Evolutionary conservation across 2,888 invertebrate genomes (phyloP).

Genomic region (Oscheius sp.): DNA sequence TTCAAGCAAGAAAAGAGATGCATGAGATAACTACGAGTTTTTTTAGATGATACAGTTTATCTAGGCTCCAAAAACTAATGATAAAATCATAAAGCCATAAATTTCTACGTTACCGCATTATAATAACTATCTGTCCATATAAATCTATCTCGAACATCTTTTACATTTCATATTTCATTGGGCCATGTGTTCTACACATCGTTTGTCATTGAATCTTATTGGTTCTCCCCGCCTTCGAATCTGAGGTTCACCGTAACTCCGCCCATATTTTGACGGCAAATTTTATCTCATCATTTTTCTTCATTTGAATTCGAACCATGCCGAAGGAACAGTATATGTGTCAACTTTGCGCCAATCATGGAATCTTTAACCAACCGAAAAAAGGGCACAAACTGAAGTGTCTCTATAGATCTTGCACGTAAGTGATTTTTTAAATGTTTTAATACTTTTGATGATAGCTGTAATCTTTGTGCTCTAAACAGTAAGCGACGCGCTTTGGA

Average conservation of each 20-base stretch:
- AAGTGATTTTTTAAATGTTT: constrained; percentile 32
- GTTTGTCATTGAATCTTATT: constrained; percentile 23
- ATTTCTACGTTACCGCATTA: constrained; percentile 19
- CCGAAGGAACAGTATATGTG: constrained; percentile 71
- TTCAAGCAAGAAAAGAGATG: background rate
- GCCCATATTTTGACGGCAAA: too few species aligned
- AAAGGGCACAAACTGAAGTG: constrained; percentile 70
- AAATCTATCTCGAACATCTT: constrained; percentile 12
- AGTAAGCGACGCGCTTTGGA: constrained; percentile 66
- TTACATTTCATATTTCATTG: constrained; percentile 22
- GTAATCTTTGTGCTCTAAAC: constrained; percentile 64
- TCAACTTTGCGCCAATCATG: constrained; percentile 70
- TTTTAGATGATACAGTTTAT: background rate
- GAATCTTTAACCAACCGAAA: constrained; percentile 69
- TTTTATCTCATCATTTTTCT: constrained; percentile 7
- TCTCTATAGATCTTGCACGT: constrained; percentile 65
- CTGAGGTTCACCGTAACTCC: constrained; percentile 27
- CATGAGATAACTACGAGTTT: background rate
- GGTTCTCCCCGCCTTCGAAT: constrained; percentile 15
- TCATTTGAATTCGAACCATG: constrained; percentile 45
- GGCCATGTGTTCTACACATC: constrained; percentile 13
- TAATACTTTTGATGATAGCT: constrained; percentile 46
- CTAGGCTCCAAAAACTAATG: background rate
- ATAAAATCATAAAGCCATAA: background rate
- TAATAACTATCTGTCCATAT: constrained; percentile 11